These are phyloP conservation scores for Saccopteryx leptura DNA, from an alignment of 2,113 vertebrate genomes.

Conservation along the genomic window DNA sequence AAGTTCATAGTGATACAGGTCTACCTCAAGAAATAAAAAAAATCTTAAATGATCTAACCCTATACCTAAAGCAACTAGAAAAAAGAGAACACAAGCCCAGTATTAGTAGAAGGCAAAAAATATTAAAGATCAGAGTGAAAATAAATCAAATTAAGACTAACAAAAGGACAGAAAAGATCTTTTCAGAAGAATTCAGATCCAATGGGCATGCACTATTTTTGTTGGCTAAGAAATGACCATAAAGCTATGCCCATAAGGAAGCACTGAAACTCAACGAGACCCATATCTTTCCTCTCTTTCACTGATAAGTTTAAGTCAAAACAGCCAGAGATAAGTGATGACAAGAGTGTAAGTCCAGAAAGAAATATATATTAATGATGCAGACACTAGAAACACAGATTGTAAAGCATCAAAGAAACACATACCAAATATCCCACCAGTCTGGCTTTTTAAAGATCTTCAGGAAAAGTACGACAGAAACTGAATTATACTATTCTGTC, in stretches of 20 bases:
- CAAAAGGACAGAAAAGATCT: background rate
- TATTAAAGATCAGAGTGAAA: background rate
- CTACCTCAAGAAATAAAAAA: background rate
- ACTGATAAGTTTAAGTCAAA: slow-evolving; percentile 37
- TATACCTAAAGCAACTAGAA: background rate
- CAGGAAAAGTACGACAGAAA: background rate
- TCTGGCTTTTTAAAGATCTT: background rate
- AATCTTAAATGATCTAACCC: background rate
- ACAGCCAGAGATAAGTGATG: slow-evolving; percentile 55
- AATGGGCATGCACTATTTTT: background rate
- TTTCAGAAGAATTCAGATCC: slow-evolving; percentile 45
- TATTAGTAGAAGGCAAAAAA: background rate
- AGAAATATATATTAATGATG: slow-evolving; percentile 59
- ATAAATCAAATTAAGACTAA: background rate
- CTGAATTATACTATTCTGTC: slow-evolving; percentile 25
- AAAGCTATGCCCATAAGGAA: slow-evolving; percentile 43
- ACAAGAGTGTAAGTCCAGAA: slow-evolving; percentile 25
- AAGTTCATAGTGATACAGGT: background rate
- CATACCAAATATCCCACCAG: background rate
- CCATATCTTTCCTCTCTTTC: background rate
- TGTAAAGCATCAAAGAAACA: slow-evolving; percentile 43
- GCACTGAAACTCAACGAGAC: slow-evolving; percentile 1
- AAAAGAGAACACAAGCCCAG: background rate
- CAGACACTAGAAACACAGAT: slow-evolving; percentile 52
- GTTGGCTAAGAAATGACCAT: background rate